Conservation (phyloP, 2,888 invertebrate species). For the Apoda limacodes region DNA sequence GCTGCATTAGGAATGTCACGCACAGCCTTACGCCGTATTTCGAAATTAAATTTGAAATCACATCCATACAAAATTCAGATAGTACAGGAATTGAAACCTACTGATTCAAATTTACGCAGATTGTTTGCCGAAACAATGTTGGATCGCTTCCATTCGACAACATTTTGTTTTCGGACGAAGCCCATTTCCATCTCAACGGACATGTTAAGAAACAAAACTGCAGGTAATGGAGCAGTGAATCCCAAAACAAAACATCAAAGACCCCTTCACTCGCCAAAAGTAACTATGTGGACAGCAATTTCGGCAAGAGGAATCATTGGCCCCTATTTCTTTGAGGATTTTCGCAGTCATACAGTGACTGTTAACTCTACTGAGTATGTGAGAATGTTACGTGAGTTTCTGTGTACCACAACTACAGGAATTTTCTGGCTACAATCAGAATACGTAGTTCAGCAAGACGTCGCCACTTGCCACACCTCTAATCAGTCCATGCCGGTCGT, state of each 20-base stretch:
- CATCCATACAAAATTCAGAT: slow-evolving; percentile 19
- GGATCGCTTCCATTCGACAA: slow-evolving; percentile 14
- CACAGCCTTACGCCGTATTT: slow-evolving; percentile 18
- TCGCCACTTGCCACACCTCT: slow-evolving; percentile 15
- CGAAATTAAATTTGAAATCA: slow-evolving; percentile 17
- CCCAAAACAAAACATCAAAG: slow-evolving; percentile 12
- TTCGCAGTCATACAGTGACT: slow-evolving; percentile 9
- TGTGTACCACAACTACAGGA: neutral
- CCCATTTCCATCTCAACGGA: slow-evolving; percentile 11
- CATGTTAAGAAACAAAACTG: slow-evolving; percentile 12
- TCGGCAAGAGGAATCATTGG: slow-evolving; percentile 16
- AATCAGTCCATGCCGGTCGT: slow-evolving; percentile 11
- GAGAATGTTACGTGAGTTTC: slow-evolving; percentile 9
- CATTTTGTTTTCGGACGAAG: no score
- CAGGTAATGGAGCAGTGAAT: slow-evolving; percentile 14
- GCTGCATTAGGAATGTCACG: slow-evolving; percentile 11
- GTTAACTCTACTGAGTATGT: slow-evolving; percentile 14
- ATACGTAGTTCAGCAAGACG: slow-evolving; percentile 10
- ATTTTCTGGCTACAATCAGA: neutral
- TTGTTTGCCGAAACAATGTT: slow-evolving; percentile 13
- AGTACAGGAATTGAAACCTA: slow-evolving; percentile 18
- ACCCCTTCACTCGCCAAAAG: slow-evolving; percentile 13
- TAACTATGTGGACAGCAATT: slow-evolving; percentile 16
- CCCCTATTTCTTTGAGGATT: slow-evolving; percentile 18
- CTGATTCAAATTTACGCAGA: slow-evolving; percentile 13